Evolutionary conservation across 2,888 invertebrate genomes (phyloP).

Genomic region (Drosophila setosimentum): DNA sequence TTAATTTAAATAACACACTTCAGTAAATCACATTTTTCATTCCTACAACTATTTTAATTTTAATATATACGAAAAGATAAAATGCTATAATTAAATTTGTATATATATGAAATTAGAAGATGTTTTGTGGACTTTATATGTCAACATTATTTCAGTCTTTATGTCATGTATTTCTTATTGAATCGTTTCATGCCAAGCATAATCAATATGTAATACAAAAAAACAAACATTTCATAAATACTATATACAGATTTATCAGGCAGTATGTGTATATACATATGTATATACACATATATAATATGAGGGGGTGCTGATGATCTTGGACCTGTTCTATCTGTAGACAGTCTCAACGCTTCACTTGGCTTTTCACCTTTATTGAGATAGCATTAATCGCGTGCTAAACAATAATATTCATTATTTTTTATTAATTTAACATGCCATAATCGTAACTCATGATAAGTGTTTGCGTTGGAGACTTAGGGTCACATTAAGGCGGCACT

Average conservation of each 20-base stretch:
- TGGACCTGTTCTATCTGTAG: background rate
- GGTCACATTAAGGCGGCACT: conserved; percentile 26
- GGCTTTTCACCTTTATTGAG: conserved; percentile 40
- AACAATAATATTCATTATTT: conserved; percentile 74
- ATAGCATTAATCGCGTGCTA: conserved; percentile 37
- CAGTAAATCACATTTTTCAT: background rate
- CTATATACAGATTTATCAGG: background rate
- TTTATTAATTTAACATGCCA: conserved; percentile 76
- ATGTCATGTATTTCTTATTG: background rate
- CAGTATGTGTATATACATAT: background rate
- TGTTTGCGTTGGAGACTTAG: conserved; percentile 7
- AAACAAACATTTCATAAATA: background rate
- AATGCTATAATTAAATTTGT: background rate
- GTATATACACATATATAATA: background rate
- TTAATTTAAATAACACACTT: background rate
- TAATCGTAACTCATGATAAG: conserved; percentile 67
- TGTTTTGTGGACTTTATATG: background rate
- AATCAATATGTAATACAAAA: background rate
- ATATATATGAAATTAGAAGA: background rate
- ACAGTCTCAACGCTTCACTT: conserved; percentile 30
- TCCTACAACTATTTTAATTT: background rate
- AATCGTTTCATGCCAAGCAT: background rate
- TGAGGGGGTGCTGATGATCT: background rate
- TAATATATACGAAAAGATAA: background rate
- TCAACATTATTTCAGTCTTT: background rate